Evolutionary conservation across 2,113 vertebrate species (phyloP).

Genomic region (Chloroceryle aenea): DNA sequence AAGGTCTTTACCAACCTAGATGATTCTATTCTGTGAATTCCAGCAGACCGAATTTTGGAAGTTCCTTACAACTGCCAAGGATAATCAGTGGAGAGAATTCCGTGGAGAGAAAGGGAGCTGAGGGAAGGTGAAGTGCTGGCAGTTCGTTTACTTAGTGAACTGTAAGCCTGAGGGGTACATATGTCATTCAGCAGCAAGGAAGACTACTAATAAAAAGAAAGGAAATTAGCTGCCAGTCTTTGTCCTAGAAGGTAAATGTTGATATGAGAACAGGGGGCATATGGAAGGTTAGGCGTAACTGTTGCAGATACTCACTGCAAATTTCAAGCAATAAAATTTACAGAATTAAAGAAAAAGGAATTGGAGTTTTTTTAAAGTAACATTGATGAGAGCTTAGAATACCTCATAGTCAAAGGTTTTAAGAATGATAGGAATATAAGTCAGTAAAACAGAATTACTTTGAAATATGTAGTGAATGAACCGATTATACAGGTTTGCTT

Average conservation of each 20-base stretch:
- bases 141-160: background rate
- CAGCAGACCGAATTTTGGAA: background rate
- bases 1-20: too few species aligned
- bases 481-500: background rate
- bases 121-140: background rate
- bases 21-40: background rate
- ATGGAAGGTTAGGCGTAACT: background rate
- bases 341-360: background rate
- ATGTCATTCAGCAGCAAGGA: background rate
- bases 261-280: background rate
- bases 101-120: background rate
- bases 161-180: background rate
- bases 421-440: background rate
- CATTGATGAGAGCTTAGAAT: background rate
- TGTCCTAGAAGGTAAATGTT: background rate
- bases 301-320: background rate
- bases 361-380: background rate
- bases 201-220: background rate
- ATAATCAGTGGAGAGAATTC: background rate
- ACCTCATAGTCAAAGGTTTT: background rate
- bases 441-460: background rate
- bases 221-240: background rate
- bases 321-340: background rate
- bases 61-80: background rate
- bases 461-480: background rate